Base-by-base conservation (phyloP, 2,888 invertebrate genomes). In the Drosophila siamana region DNA sequence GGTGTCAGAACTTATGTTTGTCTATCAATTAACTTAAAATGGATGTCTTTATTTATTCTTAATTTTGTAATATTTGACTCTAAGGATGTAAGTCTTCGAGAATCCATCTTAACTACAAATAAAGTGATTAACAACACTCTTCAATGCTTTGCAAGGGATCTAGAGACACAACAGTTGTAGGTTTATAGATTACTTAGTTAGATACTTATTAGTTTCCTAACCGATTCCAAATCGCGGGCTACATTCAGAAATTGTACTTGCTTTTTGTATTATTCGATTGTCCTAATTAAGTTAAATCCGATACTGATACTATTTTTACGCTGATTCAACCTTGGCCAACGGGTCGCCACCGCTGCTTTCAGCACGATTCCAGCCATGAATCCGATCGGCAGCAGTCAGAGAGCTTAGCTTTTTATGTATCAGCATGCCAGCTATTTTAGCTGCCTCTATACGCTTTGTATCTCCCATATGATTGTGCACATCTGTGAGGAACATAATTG, bases 401-500 rank as follows among this genome's bases (percentile, higher is more conserved):
- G 87, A 74, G 64, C 91, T 91, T 4, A 91, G 84, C 65, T 89
- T 91, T 65, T 88, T 91, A 62, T 83, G 90, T 60, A 92, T 90
- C 6, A 92, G 77, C 86, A 91, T 90, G 44, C 91, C 92, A 13
- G 90, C 86, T 26, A 80, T 78, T 48, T 82, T 85, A 1, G 92
- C 92, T 9, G 86, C 71, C 60, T 90, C 90, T 41, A 92, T 90
- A 13, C 92, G 86, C 40, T 89, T 78, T n/a, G 72, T 80, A 62
- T 92, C 92, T 9, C 90, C 90, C 30, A 83, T 70, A 63, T 92
- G 92, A 65, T 92, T 92, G 69, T 92, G 92, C 2, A 91, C 82
- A 88, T 92, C 92, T 92, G 60, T 2, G 4, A 7, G 15, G 6
- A 19, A 30, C 9, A 67, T 19, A 41, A 5, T n/a, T 0, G 1